A percentile compares a stretch with the other conserved stretches of the same genome.
phyloP scores from a whole-genome alignment of 2,888 invertebrate genomes.

The Pandemis corylana region DNA sequence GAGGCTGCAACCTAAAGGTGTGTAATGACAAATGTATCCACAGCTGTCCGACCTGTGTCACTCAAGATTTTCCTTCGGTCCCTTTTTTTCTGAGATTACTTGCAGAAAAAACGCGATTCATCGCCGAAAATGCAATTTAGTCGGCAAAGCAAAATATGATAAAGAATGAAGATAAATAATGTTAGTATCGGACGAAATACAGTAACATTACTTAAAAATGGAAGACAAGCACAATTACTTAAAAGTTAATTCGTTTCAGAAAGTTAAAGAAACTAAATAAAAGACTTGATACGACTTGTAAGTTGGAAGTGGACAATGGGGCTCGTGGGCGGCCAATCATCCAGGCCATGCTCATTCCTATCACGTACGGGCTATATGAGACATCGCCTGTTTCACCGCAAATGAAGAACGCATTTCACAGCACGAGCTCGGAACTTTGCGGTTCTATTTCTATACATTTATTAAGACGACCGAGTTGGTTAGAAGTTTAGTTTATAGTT shows the following conservation, averaged over 20 bases:
- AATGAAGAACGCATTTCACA: slow-evolving; percentile 61
- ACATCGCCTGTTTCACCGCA: slow-evolving; percentile 64
- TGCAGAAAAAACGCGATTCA: slow-evolving; percentile 64
- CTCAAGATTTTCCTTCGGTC: slow-evolving; percentile 61
- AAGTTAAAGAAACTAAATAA: slow-evolving; percentile 9
- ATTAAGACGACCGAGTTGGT: slow-evolving; percentile 54
- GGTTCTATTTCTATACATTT: slow-evolving; percentile 59
- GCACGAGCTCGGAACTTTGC: slow-evolving; percentile 27
- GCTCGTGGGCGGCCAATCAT: slow-evolving; percentile 39
- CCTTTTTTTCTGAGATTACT: slow-evolving; percentile 61
- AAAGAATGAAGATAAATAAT: slow-evolving; percentile 47
- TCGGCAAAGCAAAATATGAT: slow-evolving; percentile 42
- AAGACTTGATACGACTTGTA: slow-evolving; percentile 33
- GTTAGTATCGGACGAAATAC: neutral
- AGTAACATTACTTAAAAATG: neutral
- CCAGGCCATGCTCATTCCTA: slow-evolving; percentile 54
- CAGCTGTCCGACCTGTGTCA: slow-evolving; percentile 71
- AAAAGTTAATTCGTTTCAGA: neutral
- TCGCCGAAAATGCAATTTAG: slow-evolving; percentile 50
- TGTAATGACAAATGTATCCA: slow-evolving; percentile 69
- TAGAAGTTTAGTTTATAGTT: slow-evolving; percentile 53
- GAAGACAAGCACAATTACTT: neutral
- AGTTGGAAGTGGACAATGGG: slow-evolving; percentile 51
- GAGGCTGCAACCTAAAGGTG: slow-evolving; percentile 54
- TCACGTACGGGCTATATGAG: slow-evolving; percentile 74